Evolutionary conservation across 1,140 invertebrate species (phyloP), one percentile per base, ranked within the genome.

Genomic region (Agrilus planipennis): DNA sequence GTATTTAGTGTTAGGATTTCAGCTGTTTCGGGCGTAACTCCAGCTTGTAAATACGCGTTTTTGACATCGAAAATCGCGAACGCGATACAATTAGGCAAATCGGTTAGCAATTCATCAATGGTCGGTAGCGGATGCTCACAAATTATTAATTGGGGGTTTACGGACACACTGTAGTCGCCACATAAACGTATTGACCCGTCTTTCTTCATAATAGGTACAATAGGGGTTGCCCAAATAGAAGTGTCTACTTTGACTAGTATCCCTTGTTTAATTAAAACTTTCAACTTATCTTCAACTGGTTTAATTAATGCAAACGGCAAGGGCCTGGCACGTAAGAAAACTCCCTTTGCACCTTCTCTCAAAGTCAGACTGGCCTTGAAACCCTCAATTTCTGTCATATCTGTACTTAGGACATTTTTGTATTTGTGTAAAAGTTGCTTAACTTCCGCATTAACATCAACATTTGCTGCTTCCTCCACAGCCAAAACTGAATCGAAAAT

Each of bases 211-310:
- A 47, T 34, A 7, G 45, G 45, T 10, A 44, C 48, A 5, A 50
- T 28, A 18, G 50, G 50, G 14, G 50, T 49, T 9, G 41, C 47
- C 47, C 47, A 50, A 20, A 44, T 16, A 19, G 35, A 47, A 14
- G 27, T n/a, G 38, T 49, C 25, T 15, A 51, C 43, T 30, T 40
- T 39, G 42, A 10, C 19, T 19, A 34, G 16, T 20, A 42, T 34
- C 35, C 36, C 35, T 14, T 48, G 10, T 20, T 23, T 15, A 20
- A 25, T 18, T 25, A 40, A 27, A 14, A 5, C 18, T 10, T 40
- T 14, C 18, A 44, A 11, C 35, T 44, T 37, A 11, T 31, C 16
- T 19, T 40, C 38, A 4, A 29, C 29, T 34, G 18, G 32, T 17
- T 6, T 17, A 7, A 32, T 4, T 11, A 44, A 15, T 10, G 19